Evolutionary conservation across 2,797 vertebrate species (phyloP).

Genomic region (Sebastes taczanowskii): DNA sequence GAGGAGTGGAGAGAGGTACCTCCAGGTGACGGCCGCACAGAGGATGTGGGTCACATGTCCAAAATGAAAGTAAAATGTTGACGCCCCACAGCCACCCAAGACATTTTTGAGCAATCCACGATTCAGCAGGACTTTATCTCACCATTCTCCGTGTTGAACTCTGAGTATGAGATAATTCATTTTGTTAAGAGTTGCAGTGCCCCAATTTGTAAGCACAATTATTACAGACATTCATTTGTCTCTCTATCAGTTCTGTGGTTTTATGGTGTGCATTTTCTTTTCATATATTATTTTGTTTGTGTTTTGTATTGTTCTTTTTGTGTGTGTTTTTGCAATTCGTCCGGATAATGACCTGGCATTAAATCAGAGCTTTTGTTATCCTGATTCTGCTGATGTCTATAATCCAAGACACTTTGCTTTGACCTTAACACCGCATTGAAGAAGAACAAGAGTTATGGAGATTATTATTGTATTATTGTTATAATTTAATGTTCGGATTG

Average conservation of each 20-base stretch:
- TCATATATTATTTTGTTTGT: neutral
- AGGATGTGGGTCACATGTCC: too few relatives aligned
- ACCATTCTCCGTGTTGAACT: neutral
- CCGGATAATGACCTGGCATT: neutral
- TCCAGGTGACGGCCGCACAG: too few relatives aligned
- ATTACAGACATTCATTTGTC: neutral
- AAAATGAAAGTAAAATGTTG: too few relatives aligned
- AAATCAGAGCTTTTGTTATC: neutral
- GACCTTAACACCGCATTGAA: neutral
- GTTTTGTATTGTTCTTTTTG: neutral
- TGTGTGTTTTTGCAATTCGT: neutral
- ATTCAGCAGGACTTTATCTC: neutral
- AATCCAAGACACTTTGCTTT: neutral
- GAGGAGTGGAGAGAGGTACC: too few relatives aligned
- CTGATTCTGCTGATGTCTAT: neutral
- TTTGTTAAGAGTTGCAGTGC: neutral
- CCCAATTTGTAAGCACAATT: neutral
- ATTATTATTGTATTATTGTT: too few relatives aligned
- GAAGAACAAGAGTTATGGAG: neutral
- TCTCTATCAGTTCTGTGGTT: neutral
- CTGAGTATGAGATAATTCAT: neutral
- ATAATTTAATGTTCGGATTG: neutral
- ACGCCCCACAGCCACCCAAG: neutral
- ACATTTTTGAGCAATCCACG: neutral
- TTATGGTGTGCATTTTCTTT: neutral